These are phyloP conservation scores for Leptosomus discolor DNA, from an alignment of 2,113 vertebrate genomes.

Conservation along the genomic window DNA sequence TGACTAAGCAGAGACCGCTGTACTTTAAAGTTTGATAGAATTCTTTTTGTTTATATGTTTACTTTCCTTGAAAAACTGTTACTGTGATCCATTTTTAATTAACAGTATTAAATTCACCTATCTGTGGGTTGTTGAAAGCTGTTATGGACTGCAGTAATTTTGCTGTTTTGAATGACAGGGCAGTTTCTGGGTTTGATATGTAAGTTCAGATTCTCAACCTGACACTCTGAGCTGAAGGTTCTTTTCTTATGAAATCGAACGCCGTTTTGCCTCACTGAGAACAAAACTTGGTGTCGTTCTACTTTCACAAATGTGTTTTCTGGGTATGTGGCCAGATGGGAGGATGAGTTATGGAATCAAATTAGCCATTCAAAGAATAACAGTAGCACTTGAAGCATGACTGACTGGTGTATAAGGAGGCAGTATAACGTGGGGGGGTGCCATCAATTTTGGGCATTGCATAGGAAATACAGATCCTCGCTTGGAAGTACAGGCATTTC, in stretches of 20 bases:
- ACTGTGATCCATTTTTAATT: not conserved
- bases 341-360: not conserved
- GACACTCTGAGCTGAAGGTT: not conserved
- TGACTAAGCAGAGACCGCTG: not conserved
- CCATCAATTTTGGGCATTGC: not conserved
- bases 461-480: not conserved
- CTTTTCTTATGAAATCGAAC: not conserved
- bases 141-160: not conserved
- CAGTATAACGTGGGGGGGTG: not conserved
- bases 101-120: not conserved
- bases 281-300: not conserved
- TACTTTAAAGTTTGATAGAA: not conserved
- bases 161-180: not conserved
- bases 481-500: not conserved
- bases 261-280: not conserved
- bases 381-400: not conserved
- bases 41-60: not conserved
- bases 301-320: not conserved
- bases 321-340: not conserved
- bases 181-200: not conserved
- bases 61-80: not conserved
- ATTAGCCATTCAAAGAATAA: not conserved
- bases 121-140: not conserved
- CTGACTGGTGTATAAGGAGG: not conserved
- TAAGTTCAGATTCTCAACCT: not conserved